Evolutionary conservation across 2,797 vertebrate species (phyloP), one percentile per base, ranked within the genome.

Genomic region (Myotis daubentonii): DNA sequence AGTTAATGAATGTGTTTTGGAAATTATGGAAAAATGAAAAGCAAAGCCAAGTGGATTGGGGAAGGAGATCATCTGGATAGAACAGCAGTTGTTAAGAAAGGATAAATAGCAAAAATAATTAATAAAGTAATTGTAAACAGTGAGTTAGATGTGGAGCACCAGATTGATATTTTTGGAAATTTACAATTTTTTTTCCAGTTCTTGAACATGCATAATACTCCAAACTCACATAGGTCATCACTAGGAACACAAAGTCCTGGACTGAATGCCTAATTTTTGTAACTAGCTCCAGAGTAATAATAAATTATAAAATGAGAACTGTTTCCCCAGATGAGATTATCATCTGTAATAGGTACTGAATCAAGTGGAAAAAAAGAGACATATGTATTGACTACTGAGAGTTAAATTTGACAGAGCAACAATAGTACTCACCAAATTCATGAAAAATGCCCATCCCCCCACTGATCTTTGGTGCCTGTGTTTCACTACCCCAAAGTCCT

Each of bases 1-100:
- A 66, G 41, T 68, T 91, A 87, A 71, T 65, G 3, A 25, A 53
- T 28, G 8, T 49, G 4, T 68, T 68, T 72, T 87, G 30, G 68
- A 84, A 80, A 91, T 11, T 55, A 71, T 9, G 89, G 57, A 92
- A 68, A 95, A 94, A 62, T 33, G 47, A 44, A 87, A 92, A 81
- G 38, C 8, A 62, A 94, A 92, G 11, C 53, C n/a, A 47, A 76
- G 7, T n/a, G 9, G 36, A 66, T 17, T 72, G 5, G 25, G 38
- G 2, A 65, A 76, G n/a, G 57, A 36, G 36, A 41, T 86, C 13
- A n/a, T 86, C 12, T 72, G 76, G 33, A 36, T 19, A 57, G 20
- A n/a, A 65, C 2, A 74, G 41, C 86, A 76, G n/a, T 22, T 60
- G 8, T 2, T 30, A 84, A 86, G n/a, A 90, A 95, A 93, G 6